Conservation (phyloP, 2,888 invertebrate species). For the Macaria liturata region DNA sequence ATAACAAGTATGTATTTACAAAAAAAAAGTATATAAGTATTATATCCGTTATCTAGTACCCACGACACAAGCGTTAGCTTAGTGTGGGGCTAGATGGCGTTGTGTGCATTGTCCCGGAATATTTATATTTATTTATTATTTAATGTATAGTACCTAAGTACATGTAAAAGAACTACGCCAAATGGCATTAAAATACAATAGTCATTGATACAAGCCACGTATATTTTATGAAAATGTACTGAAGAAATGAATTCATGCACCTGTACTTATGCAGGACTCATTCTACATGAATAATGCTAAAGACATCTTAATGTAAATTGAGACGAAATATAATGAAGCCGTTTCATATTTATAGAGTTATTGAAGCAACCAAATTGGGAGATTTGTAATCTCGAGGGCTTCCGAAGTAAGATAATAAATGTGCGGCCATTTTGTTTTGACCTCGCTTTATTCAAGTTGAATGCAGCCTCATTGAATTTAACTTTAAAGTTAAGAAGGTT, state of each 20-base stretch:
- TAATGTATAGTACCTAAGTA: too few species aligned
- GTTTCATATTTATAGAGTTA: conserved; percentile 31
- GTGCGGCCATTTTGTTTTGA: background rate
- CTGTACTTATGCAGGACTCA: conserved; percentile 29
- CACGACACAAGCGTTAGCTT: too few species aligned
- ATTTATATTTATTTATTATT: too few species aligned
- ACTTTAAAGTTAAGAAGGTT: too few species aligned
- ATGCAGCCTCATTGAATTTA: too few species aligned
- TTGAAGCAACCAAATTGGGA: conserved; percentile 14
- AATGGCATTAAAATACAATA: conserved; percentile 30
- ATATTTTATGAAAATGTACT: conserved; percentile 29
- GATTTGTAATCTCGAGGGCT: conserved; percentile 11
- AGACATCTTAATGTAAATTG: conserved; percentile 29
- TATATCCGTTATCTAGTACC: too few species aligned
- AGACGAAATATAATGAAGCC: conserved; percentile 25
- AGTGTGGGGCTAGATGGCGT: too few species aligned
- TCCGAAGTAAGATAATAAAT: conserved; percentile 5
- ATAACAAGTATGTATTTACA: too few species aligned
- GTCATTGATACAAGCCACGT: conserved; percentile 15
- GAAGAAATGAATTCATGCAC: conserved; percentile 34
- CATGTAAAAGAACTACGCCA: too few species aligned
- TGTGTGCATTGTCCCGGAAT: too few species aligned
- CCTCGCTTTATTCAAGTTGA: too few species aligned
- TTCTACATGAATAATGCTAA: conserved; percentile 32
- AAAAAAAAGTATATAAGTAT: too few species aligned